Evolutionary conservation across 2,888 invertebrate genomes (phyloP).

Genomic region (Allacma fusca): DNA sequence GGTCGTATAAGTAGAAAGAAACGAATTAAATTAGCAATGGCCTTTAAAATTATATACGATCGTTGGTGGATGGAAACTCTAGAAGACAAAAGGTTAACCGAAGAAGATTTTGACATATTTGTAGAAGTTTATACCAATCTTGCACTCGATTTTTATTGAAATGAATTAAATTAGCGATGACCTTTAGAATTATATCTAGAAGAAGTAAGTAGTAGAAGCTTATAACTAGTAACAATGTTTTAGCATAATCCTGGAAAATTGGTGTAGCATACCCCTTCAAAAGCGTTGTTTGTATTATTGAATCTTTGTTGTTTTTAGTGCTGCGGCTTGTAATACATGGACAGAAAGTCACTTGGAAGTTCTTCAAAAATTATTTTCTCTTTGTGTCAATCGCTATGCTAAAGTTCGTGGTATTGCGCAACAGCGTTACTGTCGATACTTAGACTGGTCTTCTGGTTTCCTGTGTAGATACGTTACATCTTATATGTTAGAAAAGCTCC

Average conservation of each 20-base stretch:
- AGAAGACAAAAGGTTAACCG: conserved; percentile 75
- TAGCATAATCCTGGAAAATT: too few relatives aligned
- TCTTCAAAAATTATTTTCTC: conserved; percentile 53
- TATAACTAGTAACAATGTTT: too few relatives aligned
- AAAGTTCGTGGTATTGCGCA: conserved; percentile 58
- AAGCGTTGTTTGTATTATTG: too few relatives aligned
- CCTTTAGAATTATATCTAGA: too few relatives aligned
- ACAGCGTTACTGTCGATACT: conserved; percentile 56
- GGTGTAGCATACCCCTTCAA: too few relatives aligned
- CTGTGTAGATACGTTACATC: conserved; percentile 52
- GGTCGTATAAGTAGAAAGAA: too few relatives aligned
- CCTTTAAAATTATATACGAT: too few relatives aligned
- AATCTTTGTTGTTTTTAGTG: conserved; percentile 46
- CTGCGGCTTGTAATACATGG: conserved; percentile 58
- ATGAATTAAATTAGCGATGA: too few relatives aligned
- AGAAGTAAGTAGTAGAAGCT: too few relatives aligned
- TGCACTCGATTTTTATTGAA: conserved; percentile 59
- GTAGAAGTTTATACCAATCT: conserved; percentile 67
- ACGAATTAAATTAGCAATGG: too few relatives aligned
- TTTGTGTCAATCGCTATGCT: conserved; percentile 60
- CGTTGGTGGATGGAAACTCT: conserved; percentile 78
- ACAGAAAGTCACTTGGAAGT: conserved; percentile 57
- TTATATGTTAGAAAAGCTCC: conserved; percentile 57
- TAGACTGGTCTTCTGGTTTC: conserved; percentile 58
- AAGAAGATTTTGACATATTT: conserved; percentile 82